Percentiles rank a stretch among this genome's conserved stretches.
These are phyloP conservation scores for Cryptocephalus primarius DNA, from an alignment of 2,888 invertebrate genomes.

Conservation along the genomic window DNA sequence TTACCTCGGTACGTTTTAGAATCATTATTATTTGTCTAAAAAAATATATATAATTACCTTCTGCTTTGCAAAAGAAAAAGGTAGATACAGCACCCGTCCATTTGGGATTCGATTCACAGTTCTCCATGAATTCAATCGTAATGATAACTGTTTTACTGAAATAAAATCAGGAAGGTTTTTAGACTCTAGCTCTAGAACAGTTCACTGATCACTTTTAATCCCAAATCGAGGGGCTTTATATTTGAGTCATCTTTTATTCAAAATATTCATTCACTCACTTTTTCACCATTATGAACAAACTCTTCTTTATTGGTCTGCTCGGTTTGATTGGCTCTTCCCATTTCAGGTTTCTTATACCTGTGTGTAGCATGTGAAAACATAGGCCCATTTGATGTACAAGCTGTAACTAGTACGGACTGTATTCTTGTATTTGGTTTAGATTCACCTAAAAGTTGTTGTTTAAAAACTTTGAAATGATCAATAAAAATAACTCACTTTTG, in stretches of 20 bases:
- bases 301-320: slow-evolving; percentile 28
- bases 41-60: slow-evolving; percentile 2
- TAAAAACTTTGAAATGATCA: background rate
- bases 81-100: background rate
- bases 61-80: too few relatives aligned
- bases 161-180: too few relatives aligned
- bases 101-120: background rate
- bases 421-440: slow-evolving; percentile 28
- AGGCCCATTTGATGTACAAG: slow-evolving; percentile 35
- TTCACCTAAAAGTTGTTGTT: slow-evolving; percentile 9
- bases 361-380: slow-evolving; percentile 34
- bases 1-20: slow-evolving; percentile 25
- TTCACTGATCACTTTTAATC: too few relatives aligned
- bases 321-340: slow-evolving; percentile 20
- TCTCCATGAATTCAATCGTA: too few relatives aligned
- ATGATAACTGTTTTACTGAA: too few relatives aligned
- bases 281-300: slow-evolving; percentile 31
- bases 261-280: slow-evolving; percentile 24
- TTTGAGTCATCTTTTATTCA: too few relatives aligned
- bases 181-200: too few relatives aligned
- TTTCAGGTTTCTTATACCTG: slow-evolving; percentile 30
- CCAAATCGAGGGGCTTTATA: too few relatives aligned
- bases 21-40: slow-evolving; percentile 20
- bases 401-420: slow-evolving; percentile 34
- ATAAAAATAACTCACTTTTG: slow-evolving; percentile 20